These are phyloP conservation scores for Enteromius afrohamiltoni DNA, from an alignment of 2,797 vertebrate genomes.

Conservation along the genomic window DNA sequence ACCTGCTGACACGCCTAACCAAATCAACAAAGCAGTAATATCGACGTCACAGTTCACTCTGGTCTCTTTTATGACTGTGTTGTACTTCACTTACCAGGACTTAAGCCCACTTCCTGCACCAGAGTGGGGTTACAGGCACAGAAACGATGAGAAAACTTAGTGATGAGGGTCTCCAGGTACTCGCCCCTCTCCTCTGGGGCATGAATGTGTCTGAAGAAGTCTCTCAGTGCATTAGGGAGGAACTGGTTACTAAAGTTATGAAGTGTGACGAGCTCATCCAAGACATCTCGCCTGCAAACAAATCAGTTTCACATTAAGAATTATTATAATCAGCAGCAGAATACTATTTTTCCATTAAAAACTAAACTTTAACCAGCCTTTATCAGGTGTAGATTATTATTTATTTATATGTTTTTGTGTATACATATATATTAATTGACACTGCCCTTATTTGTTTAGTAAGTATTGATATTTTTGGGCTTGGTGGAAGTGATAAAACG, in stretches of 20 bases:
- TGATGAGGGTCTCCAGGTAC: constrained; percentile 98
- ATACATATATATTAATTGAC: neutral
- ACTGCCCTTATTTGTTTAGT: neutral
- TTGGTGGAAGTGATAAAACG: neutral
- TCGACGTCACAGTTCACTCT: neutral
- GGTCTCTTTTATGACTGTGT: neutral
- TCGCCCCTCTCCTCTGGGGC: constrained; percentile 97
- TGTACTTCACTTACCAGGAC: constrained; percentile 85
- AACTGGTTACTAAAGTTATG: constrained; percentile 99
- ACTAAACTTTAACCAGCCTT: neutral
- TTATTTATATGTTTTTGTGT: neutral
- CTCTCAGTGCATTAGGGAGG: constrained; percentile 95
- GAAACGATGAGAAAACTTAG: constrained; percentile 98
- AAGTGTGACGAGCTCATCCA: constrained; percentile 96
- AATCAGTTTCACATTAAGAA: neutral
- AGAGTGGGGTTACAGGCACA: constrained; percentile 94
- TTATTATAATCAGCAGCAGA: neutral
- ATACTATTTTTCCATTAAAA: neutral
- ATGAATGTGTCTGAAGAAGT: constrained; percentile 98
- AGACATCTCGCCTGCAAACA: constrained; percentile 87
- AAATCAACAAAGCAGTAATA: neutral
- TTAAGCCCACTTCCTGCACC: constrained; percentile 93
- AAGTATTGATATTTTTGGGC: neutral
- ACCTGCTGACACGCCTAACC: neutral
- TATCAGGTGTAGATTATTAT: neutral